These are phyloP conservation scores for Cyphomyrmex costatus DNA, from an alignment of 1,140 invertebrate genomes.

Conservation along the genomic window DNA sequence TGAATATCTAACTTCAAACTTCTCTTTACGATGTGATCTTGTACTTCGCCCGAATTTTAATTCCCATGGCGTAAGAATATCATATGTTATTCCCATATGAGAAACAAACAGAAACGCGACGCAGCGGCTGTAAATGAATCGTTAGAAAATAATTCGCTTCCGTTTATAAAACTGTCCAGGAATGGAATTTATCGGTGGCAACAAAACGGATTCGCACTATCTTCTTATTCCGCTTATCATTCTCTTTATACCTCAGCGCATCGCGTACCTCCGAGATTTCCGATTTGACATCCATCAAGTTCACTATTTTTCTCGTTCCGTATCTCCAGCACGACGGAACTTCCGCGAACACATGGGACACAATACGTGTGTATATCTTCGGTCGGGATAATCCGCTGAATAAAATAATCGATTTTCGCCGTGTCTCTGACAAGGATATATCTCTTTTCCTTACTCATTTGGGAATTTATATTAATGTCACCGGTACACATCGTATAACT, in stretches of 20 bases:
- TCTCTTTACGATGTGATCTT: constrained; percentile 1
- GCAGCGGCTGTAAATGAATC: not conserved
- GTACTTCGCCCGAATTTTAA: not conserved
- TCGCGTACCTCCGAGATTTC: constrained; percentile 35
- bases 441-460: constrained; percentile 38
- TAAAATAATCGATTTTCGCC: constrained; percentile 50
- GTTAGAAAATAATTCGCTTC: constrained; percentile 39
- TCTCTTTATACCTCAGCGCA: not conserved
- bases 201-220: not conserved
- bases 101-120: not conserved
- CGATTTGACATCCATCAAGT: constrained; percentile 12
- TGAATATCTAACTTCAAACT: not conserved
- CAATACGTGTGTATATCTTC: not conserved
- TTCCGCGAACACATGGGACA: constrained; percentile 11
- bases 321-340: not conserved
- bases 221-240: constrained; percentile 23
- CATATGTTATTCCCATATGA: too few species aligned
- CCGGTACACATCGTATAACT: not conserved
- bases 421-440: constrained; percentile 37
- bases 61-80: too few species aligned
- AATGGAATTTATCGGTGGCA: not conserved
- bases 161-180: constrained; percentile 6
- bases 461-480: constrained; percentile 54
- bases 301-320: constrained; percentile 16
- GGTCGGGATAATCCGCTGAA: constrained; percentile 26